These are phyloP conservation scores for Apotomis betuletana DNA, from an alignment of 2,888 invertebrate genomes.

Conservation along the genomic window DNA sequence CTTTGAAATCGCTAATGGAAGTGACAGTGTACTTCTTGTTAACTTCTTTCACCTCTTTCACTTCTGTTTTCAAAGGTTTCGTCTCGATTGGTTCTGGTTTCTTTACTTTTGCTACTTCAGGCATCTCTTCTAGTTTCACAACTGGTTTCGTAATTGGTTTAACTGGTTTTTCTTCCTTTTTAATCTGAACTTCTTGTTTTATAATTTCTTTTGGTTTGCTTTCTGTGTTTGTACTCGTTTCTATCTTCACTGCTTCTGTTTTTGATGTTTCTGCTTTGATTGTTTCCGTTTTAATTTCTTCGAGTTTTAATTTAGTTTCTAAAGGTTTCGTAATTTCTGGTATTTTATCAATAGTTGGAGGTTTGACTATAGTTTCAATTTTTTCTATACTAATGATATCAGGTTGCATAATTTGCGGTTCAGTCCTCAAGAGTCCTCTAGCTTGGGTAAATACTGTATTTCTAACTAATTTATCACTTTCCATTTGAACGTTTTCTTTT, in stretches of 20 bases:
- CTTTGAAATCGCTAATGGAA: slow-evolving; percentile 48
- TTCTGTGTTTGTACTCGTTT: slow-evolving; percentile 29
- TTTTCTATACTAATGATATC: slow-evolving; percentile 30
- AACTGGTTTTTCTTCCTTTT: slow-evolving; percentile 36
- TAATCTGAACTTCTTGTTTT: slow-evolving; percentile 39
- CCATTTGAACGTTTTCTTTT: slow-evolving; percentile 27
- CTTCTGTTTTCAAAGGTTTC: slow-evolving; percentile 16
- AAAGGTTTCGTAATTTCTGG: neutral
- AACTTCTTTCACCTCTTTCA: slow-evolving; percentile 42
- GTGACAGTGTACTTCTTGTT: slow-evolving; percentile 44
- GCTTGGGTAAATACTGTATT: slow-evolving; percentile 77
- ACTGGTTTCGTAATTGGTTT: slow-evolving; percentile 33
- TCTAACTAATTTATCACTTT: slow-evolving; percentile 65
- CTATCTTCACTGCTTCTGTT: slow-evolving; percentile 1
- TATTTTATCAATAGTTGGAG: neutral
- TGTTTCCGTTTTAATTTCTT: neutral
- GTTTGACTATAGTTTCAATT: slow-evolving; percentile 4
- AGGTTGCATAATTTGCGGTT: slow-evolving; percentile 50
- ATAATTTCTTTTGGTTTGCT: slow-evolving; percentile 42
- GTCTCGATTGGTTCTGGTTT: neutral
- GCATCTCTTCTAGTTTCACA: slow-evolving; percentile 21
- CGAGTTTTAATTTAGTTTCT: neutral
- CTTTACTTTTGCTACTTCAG: neutral
- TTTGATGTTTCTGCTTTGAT: neutral
- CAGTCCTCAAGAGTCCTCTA: slow-evolving; percentile 65